Evolutionary conservation across 2,888 invertebrate species (phyloP).

Genomic region (Tachina lurida): DNA sequence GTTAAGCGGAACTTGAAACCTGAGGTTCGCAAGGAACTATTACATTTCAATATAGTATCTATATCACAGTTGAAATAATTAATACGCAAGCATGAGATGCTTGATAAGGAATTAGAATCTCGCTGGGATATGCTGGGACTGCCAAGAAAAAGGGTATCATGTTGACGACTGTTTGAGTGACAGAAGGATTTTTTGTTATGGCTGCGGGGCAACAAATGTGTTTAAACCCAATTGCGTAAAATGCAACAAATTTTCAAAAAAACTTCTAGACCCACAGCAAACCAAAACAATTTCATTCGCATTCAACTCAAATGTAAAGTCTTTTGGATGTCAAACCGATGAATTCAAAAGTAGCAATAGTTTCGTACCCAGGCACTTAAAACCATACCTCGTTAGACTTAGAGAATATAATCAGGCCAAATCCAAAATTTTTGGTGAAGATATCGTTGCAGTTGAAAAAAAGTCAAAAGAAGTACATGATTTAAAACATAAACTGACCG

Average conservation of each 20-base stretch:
- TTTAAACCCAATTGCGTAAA: constrained; percentile 13
- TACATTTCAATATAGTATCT: constrained; percentile 22
- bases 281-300: not conserved
- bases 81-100: constrained; percentile 5
- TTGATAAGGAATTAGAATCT: constrained; percentile 1
- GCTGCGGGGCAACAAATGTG: constrained; percentile 23
- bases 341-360: not conserved
- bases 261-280: constrained; percentile 1
- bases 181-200: constrained; percentile 35
- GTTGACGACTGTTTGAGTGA: constrained; percentile 32
- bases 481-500: too few relatives aligned
- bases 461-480: constrained; percentile 2
- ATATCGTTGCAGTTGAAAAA: not conserved
- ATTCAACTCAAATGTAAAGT: constrained; percentile 19
- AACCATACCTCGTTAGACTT: not conserved
- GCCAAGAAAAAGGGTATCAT: constrained; percentile 5
- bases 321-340: constrained; percentile 19
- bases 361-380: not conserved
- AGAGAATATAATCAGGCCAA: too few relatives aligned
- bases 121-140: constrained; percentile 32
- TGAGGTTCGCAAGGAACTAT: constrained; percentile 25
- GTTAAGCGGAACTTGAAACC: constrained; percentile 31
- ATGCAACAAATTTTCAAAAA: constrained; percentile 35
- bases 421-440: constrained; percentile 11
- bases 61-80: constrained; percentile 5